These are phyloP conservation scores for Ammodytes marinus DNA, from an alignment of 2,113 vertebrate species.

Conservation along the genomic window DNA sequence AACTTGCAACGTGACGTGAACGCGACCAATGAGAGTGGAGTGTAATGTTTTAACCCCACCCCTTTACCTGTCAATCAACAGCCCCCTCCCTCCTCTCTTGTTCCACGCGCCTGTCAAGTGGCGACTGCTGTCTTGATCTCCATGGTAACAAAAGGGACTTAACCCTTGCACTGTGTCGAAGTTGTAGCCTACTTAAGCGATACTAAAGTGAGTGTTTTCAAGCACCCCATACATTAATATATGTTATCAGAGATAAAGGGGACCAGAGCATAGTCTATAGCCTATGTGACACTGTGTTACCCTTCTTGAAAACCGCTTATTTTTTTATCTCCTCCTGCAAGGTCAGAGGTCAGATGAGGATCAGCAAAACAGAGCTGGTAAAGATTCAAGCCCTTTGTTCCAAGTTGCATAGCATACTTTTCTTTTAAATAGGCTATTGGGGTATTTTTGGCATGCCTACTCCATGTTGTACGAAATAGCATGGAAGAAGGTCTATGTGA, in stretches of 20 bases:
- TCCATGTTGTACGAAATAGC: too few relatives aligned
- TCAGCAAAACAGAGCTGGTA: neutral
- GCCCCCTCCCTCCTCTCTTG: conserved; percentile 14
- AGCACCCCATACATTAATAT: too few relatives aligned
- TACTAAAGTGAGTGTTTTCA: neutral
- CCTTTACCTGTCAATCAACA: conserved; percentile 30
- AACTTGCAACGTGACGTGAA: conserved; percentile 67
- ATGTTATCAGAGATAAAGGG: neutral
- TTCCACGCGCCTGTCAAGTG: conserved; percentile 79
- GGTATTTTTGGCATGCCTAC: too few relatives aligned
- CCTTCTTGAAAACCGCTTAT: neutral
- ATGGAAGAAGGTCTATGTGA: too few relatives aligned
- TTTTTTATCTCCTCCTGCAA: neutral
- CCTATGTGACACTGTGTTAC: neutral
- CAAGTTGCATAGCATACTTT: too few relatives aligned
- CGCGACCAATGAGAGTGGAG: conserved; percentile 68
- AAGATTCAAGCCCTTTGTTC: neutral
- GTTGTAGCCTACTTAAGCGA: neutral
- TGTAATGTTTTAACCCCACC: conserved; percentile 28
- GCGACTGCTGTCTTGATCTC: conserved; percentile 72
- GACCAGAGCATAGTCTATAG: neutral
- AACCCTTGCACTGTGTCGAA: conserved; percentile 32
- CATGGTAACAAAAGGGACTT: conserved; percentile 80
- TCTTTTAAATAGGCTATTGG: too few relatives aligned
- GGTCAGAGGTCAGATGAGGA: conserved; percentile 8